Evolutionary conservation across 2,888 invertebrate species (phyloP).

Genomic region (Melanostoma scalare): DNA sequence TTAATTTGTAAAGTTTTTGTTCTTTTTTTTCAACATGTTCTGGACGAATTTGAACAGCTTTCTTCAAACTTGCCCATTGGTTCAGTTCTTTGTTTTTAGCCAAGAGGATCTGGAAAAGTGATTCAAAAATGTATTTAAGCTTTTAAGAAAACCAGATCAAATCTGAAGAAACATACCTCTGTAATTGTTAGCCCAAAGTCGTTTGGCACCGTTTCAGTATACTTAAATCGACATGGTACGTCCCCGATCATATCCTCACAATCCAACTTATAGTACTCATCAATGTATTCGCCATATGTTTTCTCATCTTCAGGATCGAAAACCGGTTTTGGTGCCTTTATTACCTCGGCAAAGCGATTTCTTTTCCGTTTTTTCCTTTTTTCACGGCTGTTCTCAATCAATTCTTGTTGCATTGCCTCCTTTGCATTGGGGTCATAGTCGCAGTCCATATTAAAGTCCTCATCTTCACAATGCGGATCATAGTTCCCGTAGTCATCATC

Average conservation of each 20-base stretch:
- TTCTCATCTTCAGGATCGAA: conserved; percentile 90
- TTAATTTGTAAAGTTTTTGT: conserved; percentile 88
- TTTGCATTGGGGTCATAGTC: conserved; percentile 87
- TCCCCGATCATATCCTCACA: conserved; percentile 98
- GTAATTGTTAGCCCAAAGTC: conserved; percentile 94
- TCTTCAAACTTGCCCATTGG: conserved; percentile 96
- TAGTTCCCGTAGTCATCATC: conserved; percentile 83
- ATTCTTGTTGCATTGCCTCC: conserved; percentile 84
- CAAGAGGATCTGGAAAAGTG: conserved; percentile 87
- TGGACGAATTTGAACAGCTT: conserved; percentile 89
- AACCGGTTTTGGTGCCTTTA: conserved; percentile 90
- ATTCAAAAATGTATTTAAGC: neutral
- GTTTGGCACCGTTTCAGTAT: conserved; percentile 93
- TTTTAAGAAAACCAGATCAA: neutral
- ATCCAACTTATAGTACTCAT: conserved; percentile 97
- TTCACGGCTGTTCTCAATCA: conserved; percentile 84
- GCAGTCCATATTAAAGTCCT: conserved; percentile 94
- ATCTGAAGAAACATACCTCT: conserved; percentile 86
- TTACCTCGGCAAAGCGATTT: conserved; percentile 89
- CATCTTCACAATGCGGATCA: conserved; percentile 89
- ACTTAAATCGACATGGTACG: conserved; percentile 95
- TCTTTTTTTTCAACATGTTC: conserved; percentile 91
- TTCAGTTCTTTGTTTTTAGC: conserved; percentile 97
- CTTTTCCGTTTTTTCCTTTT: conserved; percentile 86
- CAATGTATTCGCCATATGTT: conserved; percentile 93